A percentile compares a stretch with the other conserved stretches of the same genome.
Conservation (phyloP, 2,797 vertebrate genomes). For the Syngnathus acus region DNA sequence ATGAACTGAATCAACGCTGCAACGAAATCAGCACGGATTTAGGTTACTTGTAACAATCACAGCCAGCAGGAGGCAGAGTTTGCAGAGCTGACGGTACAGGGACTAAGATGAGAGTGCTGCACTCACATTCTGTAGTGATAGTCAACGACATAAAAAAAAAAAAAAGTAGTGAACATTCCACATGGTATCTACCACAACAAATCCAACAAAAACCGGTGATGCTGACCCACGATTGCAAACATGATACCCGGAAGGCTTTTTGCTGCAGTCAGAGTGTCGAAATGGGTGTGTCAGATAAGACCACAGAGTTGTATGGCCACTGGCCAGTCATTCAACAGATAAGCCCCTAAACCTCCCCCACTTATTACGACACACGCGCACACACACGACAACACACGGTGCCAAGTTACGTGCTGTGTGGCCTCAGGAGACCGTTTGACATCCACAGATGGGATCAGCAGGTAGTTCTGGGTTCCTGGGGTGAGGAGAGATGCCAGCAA, state of each 20-base stretch:
- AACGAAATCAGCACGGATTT: background rate
- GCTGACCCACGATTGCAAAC: background rate
- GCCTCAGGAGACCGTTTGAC: background rate
- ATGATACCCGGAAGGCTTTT: background rate
- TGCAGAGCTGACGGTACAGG: background rate
- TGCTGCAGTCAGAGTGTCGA: background rate
- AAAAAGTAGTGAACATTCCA: background rate
- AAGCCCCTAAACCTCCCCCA: constrained; percentile 23
- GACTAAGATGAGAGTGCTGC: background rate
- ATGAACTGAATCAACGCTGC: background rate
- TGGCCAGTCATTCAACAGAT: constrained; percentile 41
- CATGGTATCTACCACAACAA: background rate
- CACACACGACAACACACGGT: background rate
- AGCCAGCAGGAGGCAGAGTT: background rate
- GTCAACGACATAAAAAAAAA: background rate
- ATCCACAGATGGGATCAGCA: background rate
- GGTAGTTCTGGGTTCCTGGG: background rate
- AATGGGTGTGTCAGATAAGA: constrained; percentile 36
- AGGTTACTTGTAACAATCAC: background rate
- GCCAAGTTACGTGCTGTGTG: constrained; percentile 25
- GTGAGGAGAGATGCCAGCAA: background rate
- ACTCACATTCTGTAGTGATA: background rate
- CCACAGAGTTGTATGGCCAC: constrained; percentile 15
- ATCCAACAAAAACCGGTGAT: background rate
- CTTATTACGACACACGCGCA: background rate